These are phyloP conservation scores for Drosophila koepferae DNA, from an alignment of 2,888 invertebrate genomes.

Conservation along the genomic window DNA sequence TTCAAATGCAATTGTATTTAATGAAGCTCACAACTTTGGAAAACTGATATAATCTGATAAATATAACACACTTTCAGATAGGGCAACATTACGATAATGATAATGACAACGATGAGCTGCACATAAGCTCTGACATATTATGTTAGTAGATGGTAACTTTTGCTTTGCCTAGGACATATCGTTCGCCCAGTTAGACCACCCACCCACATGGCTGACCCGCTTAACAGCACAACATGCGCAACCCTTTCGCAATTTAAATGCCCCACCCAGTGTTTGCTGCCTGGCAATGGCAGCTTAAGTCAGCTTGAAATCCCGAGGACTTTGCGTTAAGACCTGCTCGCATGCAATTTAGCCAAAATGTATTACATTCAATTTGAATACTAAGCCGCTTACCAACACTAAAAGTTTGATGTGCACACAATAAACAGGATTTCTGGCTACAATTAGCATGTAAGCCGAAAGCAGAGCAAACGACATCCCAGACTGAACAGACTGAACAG, in stretches of 20 bases:
- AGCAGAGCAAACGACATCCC: conserved; percentile 44
- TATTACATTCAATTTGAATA: conserved; percentile 81
- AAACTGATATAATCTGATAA: neutral
- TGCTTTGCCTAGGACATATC: conserved; percentile 6
- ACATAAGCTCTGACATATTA: conserved; percentile 59
- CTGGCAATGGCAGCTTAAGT: conserved; percentile 65
- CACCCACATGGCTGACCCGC: conserved; percentile 24
- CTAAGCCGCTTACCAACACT: conserved; percentile 81
- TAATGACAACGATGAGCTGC: conserved; percentile 44
- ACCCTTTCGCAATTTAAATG: conserved; percentile 43
- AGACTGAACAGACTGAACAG: conserved; percentile 11
- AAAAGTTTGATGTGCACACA: conserved; percentile 80
- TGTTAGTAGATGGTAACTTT: conserved; percentile 14
- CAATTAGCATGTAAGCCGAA: conserved; percentile 76
- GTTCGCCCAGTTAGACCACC: neutral
- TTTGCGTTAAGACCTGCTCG: conserved; percentile 72
- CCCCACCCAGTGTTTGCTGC: neutral
- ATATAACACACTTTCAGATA: conserved; percentile 5
- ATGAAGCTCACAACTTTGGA: neutral
- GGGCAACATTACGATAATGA: conserved; percentile 31
- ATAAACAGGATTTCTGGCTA: conserved; percentile 79
- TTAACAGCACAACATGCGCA: conserved; percentile 25
- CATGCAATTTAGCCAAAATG: conserved; percentile 79
- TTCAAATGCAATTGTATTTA: neutral
- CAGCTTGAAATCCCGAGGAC: conserved; percentile 64